Evolutionary conservation across 2,113 vertebrate species (phyloP).

Genomic region (Paratilapia polleni): DNA sequence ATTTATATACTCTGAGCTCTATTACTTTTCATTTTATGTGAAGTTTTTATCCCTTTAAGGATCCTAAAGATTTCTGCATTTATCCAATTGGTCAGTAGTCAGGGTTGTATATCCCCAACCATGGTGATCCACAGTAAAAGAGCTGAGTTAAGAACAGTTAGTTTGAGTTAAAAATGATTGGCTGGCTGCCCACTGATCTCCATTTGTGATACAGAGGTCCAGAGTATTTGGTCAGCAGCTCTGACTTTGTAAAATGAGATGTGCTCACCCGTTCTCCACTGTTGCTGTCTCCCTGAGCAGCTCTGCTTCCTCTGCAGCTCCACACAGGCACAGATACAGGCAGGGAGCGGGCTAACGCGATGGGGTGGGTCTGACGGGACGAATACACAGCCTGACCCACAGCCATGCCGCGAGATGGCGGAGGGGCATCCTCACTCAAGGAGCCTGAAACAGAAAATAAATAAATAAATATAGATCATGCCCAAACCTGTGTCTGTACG

Average conservation of each 20-base stretch:
- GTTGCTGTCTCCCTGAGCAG: constrained; percentile 80
- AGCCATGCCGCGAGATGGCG: constrained; percentile 74
- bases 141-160: not conserved
- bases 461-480: not conserved
- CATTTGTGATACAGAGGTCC: not conserved
- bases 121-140: not conserved
- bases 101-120: accelerated
- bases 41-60: not conserved
- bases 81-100: not conserved
- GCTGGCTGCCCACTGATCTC: not conserved
- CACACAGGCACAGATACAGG: constrained; percentile 90
- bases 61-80: not conserved
- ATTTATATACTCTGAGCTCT: not conserved
- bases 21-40: not conserved
- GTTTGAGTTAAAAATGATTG: not conserved
- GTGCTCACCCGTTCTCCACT: constrained; percentile 80
- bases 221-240: not conserved
- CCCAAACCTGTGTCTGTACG: accelerated
- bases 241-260: not conserved
- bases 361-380: constrained; percentile 74
- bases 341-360: constrained; percentile 86
- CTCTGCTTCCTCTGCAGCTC: constrained; percentile 84
- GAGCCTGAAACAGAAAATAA: constrained; percentile 66
- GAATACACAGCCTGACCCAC: constrained; percentile 67
- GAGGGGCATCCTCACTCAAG: constrained; percentile 87